Conservation (phyloP, 2,113 vertebrate species). For the Pomatostomus ruficeps region DNA sequence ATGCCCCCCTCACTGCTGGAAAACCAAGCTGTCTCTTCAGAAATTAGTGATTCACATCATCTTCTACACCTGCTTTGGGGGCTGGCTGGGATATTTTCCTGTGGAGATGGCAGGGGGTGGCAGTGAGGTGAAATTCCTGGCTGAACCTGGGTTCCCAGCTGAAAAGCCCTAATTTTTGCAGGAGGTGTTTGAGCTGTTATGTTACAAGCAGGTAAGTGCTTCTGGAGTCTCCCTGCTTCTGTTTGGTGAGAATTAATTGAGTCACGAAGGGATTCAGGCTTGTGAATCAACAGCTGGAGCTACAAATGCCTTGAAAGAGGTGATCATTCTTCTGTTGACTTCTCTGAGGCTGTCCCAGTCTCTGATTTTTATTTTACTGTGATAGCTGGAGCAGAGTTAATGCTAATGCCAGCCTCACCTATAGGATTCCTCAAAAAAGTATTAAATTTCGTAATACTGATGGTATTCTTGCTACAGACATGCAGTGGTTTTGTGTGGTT, state of each 20-base stretch:
- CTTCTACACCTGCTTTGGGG: accelerated
- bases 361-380: not conserved
- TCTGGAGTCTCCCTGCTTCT: not conserved
- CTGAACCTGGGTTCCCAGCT: not conserved
- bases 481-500: not conserved
- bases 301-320: not conserved
- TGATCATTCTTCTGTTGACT: not conserved
- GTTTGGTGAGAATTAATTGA: not conserved
- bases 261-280: not conserved
- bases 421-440: not conserved
- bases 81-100: not conserved
- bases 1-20: not conserved
- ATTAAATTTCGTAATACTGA: accelerated
- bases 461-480: not conserved
- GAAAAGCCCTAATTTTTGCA: not conserved
- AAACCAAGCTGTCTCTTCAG: not conserved
- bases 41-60: not conserved
- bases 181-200: not conserved
- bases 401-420: not conserved
- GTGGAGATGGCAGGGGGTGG: not conserved
- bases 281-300: not conserved
- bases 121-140: not conserved
- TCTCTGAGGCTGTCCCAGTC: not conserved
- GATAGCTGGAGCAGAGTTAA: not conserved
- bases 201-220: not conserved